Conservation (phyloP, 2,797 vertebrate species). For the Thamnophis elegans region DNA sequence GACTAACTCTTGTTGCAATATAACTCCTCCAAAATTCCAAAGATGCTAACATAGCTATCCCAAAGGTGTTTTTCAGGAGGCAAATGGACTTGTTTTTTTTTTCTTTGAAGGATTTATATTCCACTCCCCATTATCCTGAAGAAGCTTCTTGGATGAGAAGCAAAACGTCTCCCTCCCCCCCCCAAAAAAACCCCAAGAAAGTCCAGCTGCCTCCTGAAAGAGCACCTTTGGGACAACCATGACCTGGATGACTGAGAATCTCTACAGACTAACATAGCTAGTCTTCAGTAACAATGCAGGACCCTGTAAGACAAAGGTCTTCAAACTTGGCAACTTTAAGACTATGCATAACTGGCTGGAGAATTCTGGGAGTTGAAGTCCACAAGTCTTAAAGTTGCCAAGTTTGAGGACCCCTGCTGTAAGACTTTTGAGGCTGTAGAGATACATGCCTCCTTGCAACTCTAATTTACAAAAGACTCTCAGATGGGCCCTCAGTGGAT, state of each 20-base stretch:
- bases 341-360: too few relatives aligned
- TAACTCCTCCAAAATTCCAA: neutral
- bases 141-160: neutral
- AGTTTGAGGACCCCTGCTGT: too few relatives aligned
- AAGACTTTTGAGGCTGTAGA: neutral
- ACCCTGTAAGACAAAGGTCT: neutral
- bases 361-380: too few relatives aligned
- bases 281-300: neutral
- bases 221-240: neutral
- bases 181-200: too few relatives aligned
- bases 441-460: neutral
- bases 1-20: neutral
- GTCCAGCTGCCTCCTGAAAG: neutral
- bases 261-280: neutral
- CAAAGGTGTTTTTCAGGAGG: neutral
- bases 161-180: too few relatives aligned
- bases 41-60: neutral
- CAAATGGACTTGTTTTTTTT: too few relatives aligned
- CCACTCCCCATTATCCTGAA: neutral
- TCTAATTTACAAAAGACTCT: neutral
- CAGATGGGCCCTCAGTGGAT: neutral
- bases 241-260: neutral
- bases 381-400: too few relatives aligned
- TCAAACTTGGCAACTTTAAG: too few relatives aligned
- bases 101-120: neutral